These are phyloP conservation scores for Pomatostomus ruficeps DNA, from an alignment of 2,113 vertebrate species.

Conservation along the genomic window DNA sequence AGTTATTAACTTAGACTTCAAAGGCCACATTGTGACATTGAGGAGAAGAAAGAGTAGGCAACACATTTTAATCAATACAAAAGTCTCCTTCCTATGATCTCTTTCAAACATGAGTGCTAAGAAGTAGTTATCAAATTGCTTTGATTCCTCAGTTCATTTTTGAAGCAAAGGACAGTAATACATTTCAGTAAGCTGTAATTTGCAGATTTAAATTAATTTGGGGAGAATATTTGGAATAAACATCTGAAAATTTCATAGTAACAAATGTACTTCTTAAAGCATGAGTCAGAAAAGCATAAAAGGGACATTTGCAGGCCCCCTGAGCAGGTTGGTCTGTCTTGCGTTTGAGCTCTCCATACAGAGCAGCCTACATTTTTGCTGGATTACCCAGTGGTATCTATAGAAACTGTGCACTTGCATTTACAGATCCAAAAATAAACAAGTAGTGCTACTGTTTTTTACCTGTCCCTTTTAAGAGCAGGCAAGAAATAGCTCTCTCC, in stretches of 20 bases:
- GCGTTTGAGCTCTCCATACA: not conserved
- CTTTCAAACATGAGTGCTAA: not conserved
- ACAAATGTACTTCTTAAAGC: not conserved
- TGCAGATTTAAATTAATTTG: not conserved
- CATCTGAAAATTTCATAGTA: not conserved
- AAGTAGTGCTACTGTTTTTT: not conserved
- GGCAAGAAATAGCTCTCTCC: not conserved
- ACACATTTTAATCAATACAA: not conserved
- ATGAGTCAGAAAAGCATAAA: not conserved
- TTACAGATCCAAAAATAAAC: slow-evolving; percentile 33
- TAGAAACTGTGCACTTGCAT: slow-evolving; percentile 21
- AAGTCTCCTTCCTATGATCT: not conserved
- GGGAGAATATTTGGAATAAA: not conserved
- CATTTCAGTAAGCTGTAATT: not conserved
- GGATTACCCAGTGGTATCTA: slow-evolving; percentile 6
- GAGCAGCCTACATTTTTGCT: not conserved
- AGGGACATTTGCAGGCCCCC: not conserved
- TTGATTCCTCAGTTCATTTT: not conserved
- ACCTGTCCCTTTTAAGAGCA: slow-evolving; percentile 1
- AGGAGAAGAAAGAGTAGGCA: not conserved
- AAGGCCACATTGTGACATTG: not conserved
- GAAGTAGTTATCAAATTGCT: not conserved
- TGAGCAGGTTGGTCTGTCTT: not conserved
- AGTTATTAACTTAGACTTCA: not conserved
- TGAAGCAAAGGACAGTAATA: not conserved